Evolutionary conservation across 1,140 invertebrate species (phyloP), one percentile per base, ranked within the genome.

Genomic region (Hylaeus anthracinus): DNA sequence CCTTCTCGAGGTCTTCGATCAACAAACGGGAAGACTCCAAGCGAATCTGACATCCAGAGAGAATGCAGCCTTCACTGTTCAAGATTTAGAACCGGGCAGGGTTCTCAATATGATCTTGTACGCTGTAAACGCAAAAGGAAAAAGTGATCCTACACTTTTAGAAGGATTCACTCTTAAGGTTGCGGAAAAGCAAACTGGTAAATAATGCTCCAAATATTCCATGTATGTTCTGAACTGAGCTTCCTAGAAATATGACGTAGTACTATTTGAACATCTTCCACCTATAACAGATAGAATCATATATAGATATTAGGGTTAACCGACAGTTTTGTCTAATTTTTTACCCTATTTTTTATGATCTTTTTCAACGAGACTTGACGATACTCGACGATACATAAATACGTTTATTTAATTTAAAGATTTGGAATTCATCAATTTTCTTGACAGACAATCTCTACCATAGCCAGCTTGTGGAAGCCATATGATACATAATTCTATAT

Each of bases 91-190:
- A 65, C 94, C 96, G 0, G 97, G 96, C 2, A 95, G 95, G 79
- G 93, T 95, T 48, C 94, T 97, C 41, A 94, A 95, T 71, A 95
- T 97, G 91, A 93, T 95, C 63, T 93, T 97, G 4, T 98, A 97
- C 90, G 96, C 97, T 1, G 95, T 96, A 58, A 98, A 98, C 92
- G 95, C 96, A 43, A 98, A 98, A 91, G 98, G 97, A 43, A 94
- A 95, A 58, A 98, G 97, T 83, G 97, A 98, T 72, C 95, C 97
- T 6, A 95, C 96, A 6, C 95, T 96, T 26, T 95, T 98, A 45
- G 96, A 97, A 90, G 96, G 96, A 43, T 96, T 97, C 84, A 97
- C 97, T n/a, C 93, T 97, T 1, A 97, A 97, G 92, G 94, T 95
- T 61, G 96, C 97, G 45, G 96, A 97, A 88, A 97, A 96, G 89